Percentiles rank a stretch among this genome's conserved stretches.
Conservation (phyloP, 2,888 invertebrate genomes). For the Cybosia mesomella region DNA sequence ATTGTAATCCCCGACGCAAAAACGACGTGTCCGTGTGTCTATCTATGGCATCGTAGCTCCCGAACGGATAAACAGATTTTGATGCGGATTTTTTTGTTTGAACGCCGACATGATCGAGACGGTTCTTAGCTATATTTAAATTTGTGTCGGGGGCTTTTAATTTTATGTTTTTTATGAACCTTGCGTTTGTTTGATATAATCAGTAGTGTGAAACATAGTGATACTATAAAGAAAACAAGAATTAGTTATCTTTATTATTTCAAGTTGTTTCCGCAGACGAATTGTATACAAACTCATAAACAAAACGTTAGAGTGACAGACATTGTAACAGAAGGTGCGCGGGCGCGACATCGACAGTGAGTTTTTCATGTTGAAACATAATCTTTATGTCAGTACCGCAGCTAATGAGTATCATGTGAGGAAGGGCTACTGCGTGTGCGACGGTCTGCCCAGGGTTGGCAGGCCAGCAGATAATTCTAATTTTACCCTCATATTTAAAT, state of each 20-base stretch:
- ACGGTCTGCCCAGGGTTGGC: slow-evolving; percentile 34
- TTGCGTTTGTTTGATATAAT: not conserved
- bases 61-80: too few species aligned
- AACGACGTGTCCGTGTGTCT: too few species aligned
- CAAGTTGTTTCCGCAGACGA: not conserved
- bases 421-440: slow-evolving; percentile 40
- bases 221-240: not conserved
- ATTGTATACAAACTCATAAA: not conserved
- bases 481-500: too few species aligned
- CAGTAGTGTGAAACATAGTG: not conserved
- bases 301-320: slow-evolving; percentile 5
- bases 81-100: too few species aligned
- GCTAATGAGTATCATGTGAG: slow-evolving; percentile 62
- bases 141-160: too few species aligned
- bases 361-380: slow-evolving; percentile 41
- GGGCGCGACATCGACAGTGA: not conserved
- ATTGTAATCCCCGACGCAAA: too few species aligned
- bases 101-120: too few species aligned
- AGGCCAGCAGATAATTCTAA: not conserved
- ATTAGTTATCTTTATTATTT: not conserved
- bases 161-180: too few species aligned
- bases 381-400: slow-evolving; percentile 34
- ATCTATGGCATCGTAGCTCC: too few species aligned
- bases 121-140: too few species aligned
- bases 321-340: not conserved